Base-by-base conservation (phyloP, 2,888 invertebrate species). In the Aleiodes testaceus region DNA sequence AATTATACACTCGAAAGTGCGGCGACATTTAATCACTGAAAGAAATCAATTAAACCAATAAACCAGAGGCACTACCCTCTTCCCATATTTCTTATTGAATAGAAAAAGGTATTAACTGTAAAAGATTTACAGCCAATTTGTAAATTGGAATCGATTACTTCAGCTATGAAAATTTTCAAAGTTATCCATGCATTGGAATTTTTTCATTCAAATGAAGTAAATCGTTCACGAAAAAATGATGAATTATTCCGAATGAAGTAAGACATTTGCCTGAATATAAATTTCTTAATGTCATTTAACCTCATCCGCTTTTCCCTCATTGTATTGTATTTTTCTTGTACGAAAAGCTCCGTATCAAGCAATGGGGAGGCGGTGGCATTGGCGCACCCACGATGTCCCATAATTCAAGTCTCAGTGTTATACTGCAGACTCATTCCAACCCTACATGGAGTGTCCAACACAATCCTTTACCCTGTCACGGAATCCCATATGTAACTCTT, bases 121-220 rank as follows among this genome's bases (percentile, higher is more conserved):
- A 63, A 70, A 81, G 82, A 84, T 84, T 84, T 84, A 84, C 79
- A 79, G 80, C 79, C 84, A 84, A 84, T 84, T 83, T 80, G 79
- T 77, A 80, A 78, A 84, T 84, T 84, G 82, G 79, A 64, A 78
- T 78, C 79, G 79, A 70, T 77, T 74, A 73, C 64, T 49, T 18
- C 12, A 47, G 16, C 16, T 47, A 36, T 6, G 36, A 36, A 36
- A 36, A 36, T 36, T 36, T 36, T 11, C 36, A 36, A 36, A 36
- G 4, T 2, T 7, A 36, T 6, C 1, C 36, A 36, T 36, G 9
- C 11, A 36, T 9, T 26, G 11, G 7, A 36, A 36, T 9, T 36
- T 2, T 7, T 36, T 3, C 11, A 36, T 36, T 36, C 9, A 11
- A 7, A n/a, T n/a, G n/a, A n/a, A n/a, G n/a, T n/a, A n/a, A n/a